Evolutionary conservation across 2,113 vertebrate species (phyloP), one percentile per base, ranked within the genome.

Genomic region (Rhodinocichla rosea): DNA sequence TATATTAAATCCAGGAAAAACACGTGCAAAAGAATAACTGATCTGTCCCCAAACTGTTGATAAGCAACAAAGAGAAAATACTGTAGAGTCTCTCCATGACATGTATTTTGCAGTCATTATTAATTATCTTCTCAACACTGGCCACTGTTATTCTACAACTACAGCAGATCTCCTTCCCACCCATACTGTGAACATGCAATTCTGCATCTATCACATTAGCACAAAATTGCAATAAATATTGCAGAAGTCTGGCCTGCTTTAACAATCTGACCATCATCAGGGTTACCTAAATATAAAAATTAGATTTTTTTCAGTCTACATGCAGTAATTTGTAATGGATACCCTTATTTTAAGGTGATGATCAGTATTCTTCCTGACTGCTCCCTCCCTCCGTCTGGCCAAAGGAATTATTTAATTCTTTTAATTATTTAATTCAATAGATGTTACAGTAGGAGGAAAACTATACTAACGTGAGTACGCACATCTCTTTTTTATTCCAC

Each of bases 371-470:
- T 44, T 44, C 23, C 47, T 59, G 16, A 56, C 15, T 45, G 59
- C 2, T 30, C 2, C 3, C 2, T 3, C 22, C 0, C 0, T n/a
- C n/a, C n/a, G n/a, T n/a, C n/a, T n/a, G 6, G 10, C 17, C 17
- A 27, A 22, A 12, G 28, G 11, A 81, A n/a, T 80, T 18, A 71
- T 24, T 74, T 50, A 77, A 70, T 65, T 65, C 1, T 68, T 76
- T 35, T 42, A 21, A 59, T 42, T 50, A 35, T 50, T 39, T 69
- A 39, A 69, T 81, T 83, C 47, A 89, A 37, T 11, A 55, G 27
- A 47, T 49, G 11, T 20, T 45, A 12, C 10, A 87, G 44, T 19
- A 79, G 32, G 16, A 75, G 47, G 26, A 74, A 84, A 84, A 71
- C 2, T 4, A 20, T 30, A 71, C 5, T 49, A 60, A 70, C 12